Evolutionary conservation across 2,113 vertebrate species (phyloP), one percentile per base, ranked within the genome.

Genomic region (Seriola quinqueradiata): DNA sequence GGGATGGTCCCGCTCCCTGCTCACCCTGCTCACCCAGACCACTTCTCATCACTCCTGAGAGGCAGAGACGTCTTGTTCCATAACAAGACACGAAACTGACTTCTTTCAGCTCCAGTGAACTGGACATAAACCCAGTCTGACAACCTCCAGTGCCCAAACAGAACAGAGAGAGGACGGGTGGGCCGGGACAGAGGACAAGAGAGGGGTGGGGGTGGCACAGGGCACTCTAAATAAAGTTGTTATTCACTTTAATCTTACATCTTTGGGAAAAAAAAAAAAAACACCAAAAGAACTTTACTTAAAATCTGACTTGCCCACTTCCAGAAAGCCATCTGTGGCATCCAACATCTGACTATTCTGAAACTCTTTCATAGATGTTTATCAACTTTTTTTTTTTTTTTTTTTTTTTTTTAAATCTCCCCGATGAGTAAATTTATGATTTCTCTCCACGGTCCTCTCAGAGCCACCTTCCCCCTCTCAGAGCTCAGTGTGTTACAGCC

Each of bases 401-500:
- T 25, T 25, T 25, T 25, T 25, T 25, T 25, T 25, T 25, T 25
- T 25, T 25, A 25, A 25, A 17, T 59, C 16, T 77, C 72, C 44
- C 75, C 28, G 13, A 73, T 80, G 48, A 69, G 44, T 57, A 96
- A 96, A 97, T 97, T 94, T 97, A 94, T 96, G 95, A 96, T 96
- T 96, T 96, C 48, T 78, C 96, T 97, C 58, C 63, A 95, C 95
- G 95, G 84, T 93, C 94, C 94, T 96, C 96, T 96, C 94, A 94
- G 93, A 95, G 94, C 95, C 95, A 95, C 95, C 95, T 23, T 16
- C 95, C 96, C 60, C 95, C 95, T 96, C 97, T 97, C 95, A 96
- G 95, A 93, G 94, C 95, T 95, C 95, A 96, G 95, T 95, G 96
- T 96, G 96, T 97, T 97, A 97, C 96, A 97, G 97, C 97, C 97